Evolutionary conservation across 2,888 invertebrate genomes (phyloP).

Genomic region (Sialis fuliginosa): DNA sequence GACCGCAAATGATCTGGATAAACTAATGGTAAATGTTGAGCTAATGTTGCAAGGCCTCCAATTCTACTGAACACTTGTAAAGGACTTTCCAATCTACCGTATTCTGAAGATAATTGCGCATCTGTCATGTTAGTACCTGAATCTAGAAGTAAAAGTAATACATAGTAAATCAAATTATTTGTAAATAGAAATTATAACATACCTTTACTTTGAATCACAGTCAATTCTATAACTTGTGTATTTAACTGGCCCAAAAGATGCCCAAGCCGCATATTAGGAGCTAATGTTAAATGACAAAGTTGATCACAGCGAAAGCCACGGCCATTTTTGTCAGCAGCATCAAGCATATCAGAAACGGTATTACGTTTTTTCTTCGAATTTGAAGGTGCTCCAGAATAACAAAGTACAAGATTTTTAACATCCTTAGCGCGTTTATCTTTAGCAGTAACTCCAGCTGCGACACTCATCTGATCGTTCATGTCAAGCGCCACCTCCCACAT

Average conservation of each 20-base stretch:
- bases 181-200: background rate
- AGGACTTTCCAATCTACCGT: constrained; percentile 30
- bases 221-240: constrained; percentile 1
- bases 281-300: constrained; percentile 21
- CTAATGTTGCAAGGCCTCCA: constrained; percentile 76
- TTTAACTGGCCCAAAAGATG: constrained; percentile 1
- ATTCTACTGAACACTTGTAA: constrained; percentile 75
- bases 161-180: background rate
- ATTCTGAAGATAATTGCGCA: constrained; percentile 9
- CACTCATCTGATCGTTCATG: constrained; percentile 37
- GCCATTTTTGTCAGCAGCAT: no score
- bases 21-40: constrained; percentile 74
- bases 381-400: constrained; percentile 18
- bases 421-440: constrained; percentile 81
- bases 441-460: constrained; percentile 72
- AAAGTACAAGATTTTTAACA: constrained; percentile 38
- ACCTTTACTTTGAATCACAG: constrained; percentile 5
- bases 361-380: no score
- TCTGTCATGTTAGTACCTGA: constrained; percentile 9
- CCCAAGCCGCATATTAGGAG: constrained; percentile 11
- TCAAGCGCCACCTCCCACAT: constrained; percentile 27
- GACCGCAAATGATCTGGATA: constrained; percentile 57
- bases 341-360: no score
- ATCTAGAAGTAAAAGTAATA: background rate
- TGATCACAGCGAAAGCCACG: constrained; percentile 19